Conservation (phyloP, 2,888 invertebrate genomes). For the Cataglyphis altisquamis region DNA sequence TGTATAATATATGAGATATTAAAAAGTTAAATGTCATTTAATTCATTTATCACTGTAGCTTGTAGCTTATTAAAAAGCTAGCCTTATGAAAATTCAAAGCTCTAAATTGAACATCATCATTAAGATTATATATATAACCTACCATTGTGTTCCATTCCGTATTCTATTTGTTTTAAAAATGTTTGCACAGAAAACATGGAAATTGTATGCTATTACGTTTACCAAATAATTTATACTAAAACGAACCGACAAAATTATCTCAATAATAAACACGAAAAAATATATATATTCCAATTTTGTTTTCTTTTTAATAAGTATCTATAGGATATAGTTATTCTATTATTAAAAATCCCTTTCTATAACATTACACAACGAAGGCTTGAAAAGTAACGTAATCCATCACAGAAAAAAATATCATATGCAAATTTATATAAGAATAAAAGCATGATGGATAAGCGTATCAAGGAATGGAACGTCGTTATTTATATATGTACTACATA, state of each 20-base stretch:
- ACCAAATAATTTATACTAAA: background rate
- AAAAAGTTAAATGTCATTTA: background rate
- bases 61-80: conserved; percentile 5
- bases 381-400: background rate
- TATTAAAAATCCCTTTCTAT: background rate
- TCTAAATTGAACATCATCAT: background rate
- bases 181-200: background rate
- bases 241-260: background rate
- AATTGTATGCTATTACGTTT: background rate
- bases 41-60: background rate
- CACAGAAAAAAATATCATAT: background rate
- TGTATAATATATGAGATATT: conserved; percentile 1
- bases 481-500: background rate
- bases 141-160: background rate
- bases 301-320: background rate
- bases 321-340: background rate
- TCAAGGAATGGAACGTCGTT: background rate
- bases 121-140: background rate
- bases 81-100: background rate
- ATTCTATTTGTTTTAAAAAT: background rate
- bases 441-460: conserved; percentile 3
- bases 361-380: background rate
- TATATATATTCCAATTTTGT: background rate
- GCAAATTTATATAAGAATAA: background rate
- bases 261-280: background rate